Conservation (phyloP, 2,797 vertebrate species). For the Gastrophryne carolinensis region DNA sequence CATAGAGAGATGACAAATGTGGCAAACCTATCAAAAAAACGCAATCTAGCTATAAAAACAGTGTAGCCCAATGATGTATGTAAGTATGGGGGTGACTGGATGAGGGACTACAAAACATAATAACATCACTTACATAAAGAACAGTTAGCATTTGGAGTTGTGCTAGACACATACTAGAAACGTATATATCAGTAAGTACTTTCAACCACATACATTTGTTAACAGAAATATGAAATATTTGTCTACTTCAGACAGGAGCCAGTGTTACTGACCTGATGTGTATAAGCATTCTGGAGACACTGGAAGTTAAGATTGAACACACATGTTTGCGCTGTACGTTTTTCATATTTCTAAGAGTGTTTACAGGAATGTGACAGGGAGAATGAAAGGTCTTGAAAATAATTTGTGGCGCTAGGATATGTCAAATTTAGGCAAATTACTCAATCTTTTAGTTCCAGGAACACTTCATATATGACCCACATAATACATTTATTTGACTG, state of each 20-base stretch:
- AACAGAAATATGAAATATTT: neutral
- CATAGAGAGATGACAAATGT: too few species aligned
- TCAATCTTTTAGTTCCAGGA: neutral
- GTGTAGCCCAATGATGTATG: too few species aligned
- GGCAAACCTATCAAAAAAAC: too few species aligned
- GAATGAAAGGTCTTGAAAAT: neutral
- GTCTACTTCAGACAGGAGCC: neutral
- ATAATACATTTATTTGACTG: too few species aligned
- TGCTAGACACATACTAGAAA: too few species aligned
- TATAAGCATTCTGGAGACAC: neutral
- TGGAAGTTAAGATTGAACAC: neutral
- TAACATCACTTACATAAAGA: too few species aligned
- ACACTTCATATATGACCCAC: neutral
- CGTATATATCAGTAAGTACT: neutral
- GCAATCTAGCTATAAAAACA: too few species aligned
- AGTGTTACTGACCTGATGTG: neutral
- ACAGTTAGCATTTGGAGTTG: too few species aligned
- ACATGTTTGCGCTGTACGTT: neutral
- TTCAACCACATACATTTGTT: neutral
- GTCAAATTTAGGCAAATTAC: neutral
- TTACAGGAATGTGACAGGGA: conserved; percentile 2
- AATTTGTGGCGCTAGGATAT: neutral
- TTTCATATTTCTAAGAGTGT: neutral
- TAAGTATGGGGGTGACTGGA: too few species aligned
- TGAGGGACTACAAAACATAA: too few species aligned